Evolutionary conservation across 2,797 vertebrate species (phyloP).

Genomic region (Cyclopterus lumpus): DNA sequence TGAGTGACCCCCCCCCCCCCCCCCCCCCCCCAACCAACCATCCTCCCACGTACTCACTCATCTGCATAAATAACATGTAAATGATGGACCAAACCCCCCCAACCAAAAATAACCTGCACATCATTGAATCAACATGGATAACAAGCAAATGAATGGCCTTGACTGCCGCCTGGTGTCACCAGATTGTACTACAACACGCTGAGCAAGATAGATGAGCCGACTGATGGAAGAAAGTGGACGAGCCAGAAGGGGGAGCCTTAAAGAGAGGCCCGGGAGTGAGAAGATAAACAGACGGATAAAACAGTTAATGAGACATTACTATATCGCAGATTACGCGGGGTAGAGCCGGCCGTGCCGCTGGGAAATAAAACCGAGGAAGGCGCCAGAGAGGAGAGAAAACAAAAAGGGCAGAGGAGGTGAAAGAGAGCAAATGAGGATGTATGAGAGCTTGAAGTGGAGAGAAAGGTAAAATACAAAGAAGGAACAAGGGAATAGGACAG

Average conservation of each 20-base stretch:
- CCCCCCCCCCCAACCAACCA: too few species aligned
- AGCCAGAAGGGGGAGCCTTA: slow-evolving; percentile 41
- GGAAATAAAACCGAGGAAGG: slow-evolving; percentile 63
- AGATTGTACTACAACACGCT: slow-evolving; percentile 49
- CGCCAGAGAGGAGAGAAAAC: slow-evolving; percentile 23
- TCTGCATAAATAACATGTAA: slow-evolving; percentile 15
- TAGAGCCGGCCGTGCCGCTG: slow-evolving; percentile 38
- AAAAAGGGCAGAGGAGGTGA: slow-evolving; percentile 34
- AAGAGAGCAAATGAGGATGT: slow-evolving; percentile 54
- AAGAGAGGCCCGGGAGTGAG: slow-evolving; percentile 47
- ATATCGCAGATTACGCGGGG: slow-evolving; percentile 44
- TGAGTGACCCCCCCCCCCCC: not conserved
- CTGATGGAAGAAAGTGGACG: slow-evolving; percentile 42
- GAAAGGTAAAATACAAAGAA: slow-evolving; percentile 45
- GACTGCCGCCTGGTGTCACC: slow-evolving; percentile 70
- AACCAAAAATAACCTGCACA: not conserved
- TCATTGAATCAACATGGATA: slow-evolving; percentile 28
- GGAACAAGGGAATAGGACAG: slow-evolving; percentile 32
- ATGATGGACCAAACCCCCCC: not conserved
- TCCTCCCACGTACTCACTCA: slow-evolving; percentile 16
- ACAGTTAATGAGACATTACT: slow-evolving; percentile 70
- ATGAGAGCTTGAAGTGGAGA: slow-evolving; percentile 50
- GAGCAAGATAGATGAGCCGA: slow-evolving; percentile 31
- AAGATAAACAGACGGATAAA: slow-evolving; percentile 64
- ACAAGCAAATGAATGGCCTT: slow-evolving; percentile 51